phyloP scores from a whole-genome alignment of 2,888 invertebrate species.

The Chrysomela aeneicollis region DNA sequence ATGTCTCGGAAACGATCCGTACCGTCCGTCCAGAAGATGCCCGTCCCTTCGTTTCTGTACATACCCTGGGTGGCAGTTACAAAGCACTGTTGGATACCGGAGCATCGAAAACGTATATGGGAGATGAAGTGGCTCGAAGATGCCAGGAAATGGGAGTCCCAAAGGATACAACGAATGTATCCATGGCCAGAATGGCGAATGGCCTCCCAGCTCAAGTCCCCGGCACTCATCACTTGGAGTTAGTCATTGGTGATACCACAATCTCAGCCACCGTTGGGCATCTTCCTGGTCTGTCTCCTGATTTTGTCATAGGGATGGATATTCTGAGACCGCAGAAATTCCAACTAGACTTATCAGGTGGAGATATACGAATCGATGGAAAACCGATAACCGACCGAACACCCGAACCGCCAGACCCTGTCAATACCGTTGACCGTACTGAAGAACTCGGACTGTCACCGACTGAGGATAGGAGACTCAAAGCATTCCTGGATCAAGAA shows the following conservation, averaged over 20 bases:
- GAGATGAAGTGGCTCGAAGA: too few relatives aligned
- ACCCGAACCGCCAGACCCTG: not conserved
- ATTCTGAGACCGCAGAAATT: not conserved
- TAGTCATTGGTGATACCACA: not conserved
- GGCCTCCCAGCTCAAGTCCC: not conserved
- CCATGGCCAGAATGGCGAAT: not conserved
- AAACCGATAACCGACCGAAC: not conserved
- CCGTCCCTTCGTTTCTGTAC: too few relatives aligned
- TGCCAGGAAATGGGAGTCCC: not conserved
- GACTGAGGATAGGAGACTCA: not conserved
- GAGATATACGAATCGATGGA: not conserved
- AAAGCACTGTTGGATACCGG: too few relatives aligned
- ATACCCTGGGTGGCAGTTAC: too few relatives aligned
- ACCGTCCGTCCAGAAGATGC: too few relatives aligned
- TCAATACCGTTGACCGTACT: not conserved
- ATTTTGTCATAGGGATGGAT: constrained; percentile 6
- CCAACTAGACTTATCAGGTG: not conserved
- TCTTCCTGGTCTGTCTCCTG: not conserved
- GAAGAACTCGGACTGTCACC: not conserved
- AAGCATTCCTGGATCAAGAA: not conserved
- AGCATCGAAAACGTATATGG: too few relatives aligned
- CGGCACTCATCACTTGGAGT: not conserved
- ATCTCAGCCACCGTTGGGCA: not conserved
- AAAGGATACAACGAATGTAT: not conserved
- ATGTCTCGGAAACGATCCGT: too few relatives aligned